Evolutionary conservation across 2,113 vertebrate species (phyloP).

Genomic region (Dicentrarchus labrax): DNA sequence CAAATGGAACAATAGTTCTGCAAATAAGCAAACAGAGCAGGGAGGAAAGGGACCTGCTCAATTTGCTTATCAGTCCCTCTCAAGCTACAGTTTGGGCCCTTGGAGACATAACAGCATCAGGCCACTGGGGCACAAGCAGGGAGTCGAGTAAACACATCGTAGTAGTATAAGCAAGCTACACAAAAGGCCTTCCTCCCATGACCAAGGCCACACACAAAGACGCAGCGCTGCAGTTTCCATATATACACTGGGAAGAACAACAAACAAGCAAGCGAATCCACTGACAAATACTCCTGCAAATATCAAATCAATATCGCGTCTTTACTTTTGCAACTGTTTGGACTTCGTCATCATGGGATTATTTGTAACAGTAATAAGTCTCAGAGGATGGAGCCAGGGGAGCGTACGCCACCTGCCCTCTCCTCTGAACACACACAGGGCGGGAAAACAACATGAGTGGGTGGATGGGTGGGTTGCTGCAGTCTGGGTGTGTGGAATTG

Average conservation of each 20-base stretch:
- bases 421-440: conserved; percentile 33
- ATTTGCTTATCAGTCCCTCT: conserved; percentile 71
- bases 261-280: conserved; percentile 52
- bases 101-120: conserved; percentile 72
- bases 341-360: conserved; percentile 71
- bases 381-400: conserved; percentile 54
- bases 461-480: background rate
- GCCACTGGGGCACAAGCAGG: conserved; percentile 54
- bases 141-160: conserved; percentile 73
- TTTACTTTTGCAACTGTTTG: conserved; percentile 69
- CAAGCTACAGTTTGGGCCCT: conserved; percentile 57
- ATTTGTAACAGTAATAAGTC: conserved; percentile 76
- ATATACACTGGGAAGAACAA: conserved; percentile 59
- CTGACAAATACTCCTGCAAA: conserved; percentile 45
- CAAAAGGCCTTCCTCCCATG: conserved; percentile 71
- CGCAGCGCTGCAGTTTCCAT: conserved; percentile 24
- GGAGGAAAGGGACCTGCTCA: conserved; percentile 41
- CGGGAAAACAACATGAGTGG: conserved; percentile 52
- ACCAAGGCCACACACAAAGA: conserved; percentile 67
- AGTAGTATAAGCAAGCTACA: conserved; percentile 72
- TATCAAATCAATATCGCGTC: conserved; percentile 71
- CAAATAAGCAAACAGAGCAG: conserved; percentile 11
- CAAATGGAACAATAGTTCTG: conserved; percentile 39
- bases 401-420: conserved; percentile 35
- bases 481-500: background rate